Conservation (phyloP, 1,140 invertebrate species). For the Helicoverpa armigera region DNA sequence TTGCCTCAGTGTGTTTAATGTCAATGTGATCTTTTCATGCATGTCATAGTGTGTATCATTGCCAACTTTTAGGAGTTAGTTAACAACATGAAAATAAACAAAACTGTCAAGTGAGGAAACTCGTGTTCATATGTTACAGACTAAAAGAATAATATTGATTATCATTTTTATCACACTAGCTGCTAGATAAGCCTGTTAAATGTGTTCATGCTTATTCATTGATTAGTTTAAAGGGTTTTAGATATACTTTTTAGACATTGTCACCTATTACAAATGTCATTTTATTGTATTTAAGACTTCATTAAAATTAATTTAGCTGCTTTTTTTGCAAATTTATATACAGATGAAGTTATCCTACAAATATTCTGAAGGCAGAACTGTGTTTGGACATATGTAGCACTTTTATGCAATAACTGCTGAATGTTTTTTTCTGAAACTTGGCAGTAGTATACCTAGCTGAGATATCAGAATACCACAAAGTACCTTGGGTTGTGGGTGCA, state of each 20-base stretch:
- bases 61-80: conserved; percentile 12
- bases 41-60: conserved; percentile 28
- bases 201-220: conserved; percentile 8
- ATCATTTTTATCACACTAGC: not conserved
- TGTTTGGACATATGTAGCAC: too few relatives aligned
- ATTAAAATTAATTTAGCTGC: too few relatives aligned
- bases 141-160: conserved; percentile 8
- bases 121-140: not conserved
- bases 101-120: conserved; percentile 17
- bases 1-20: conserved; percentile 14
- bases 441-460: too few relatives aligned
- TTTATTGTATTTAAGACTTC: too few relatives aligned
- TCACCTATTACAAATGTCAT: not conserved
- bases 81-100: conserved; percentile 35
- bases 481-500: too few relatives aligned
- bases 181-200: conserved; percentile 9
- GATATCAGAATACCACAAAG: too few relatives aligned
- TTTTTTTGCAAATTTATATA: too few relatives aligned
- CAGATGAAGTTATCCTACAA: too few relatives aligned
- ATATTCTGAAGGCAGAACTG: too few relatives aligned
- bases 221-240: conserved; percentile 14
- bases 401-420: too few relatives aligned
- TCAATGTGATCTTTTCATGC: conserved; percentile 22
- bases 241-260: not conserved
- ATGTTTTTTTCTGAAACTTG: too few relatives aligned